Conservation (phyloP, 2,797 vertebrate genomes). For the Microcaecilia unicolor region DNA sequence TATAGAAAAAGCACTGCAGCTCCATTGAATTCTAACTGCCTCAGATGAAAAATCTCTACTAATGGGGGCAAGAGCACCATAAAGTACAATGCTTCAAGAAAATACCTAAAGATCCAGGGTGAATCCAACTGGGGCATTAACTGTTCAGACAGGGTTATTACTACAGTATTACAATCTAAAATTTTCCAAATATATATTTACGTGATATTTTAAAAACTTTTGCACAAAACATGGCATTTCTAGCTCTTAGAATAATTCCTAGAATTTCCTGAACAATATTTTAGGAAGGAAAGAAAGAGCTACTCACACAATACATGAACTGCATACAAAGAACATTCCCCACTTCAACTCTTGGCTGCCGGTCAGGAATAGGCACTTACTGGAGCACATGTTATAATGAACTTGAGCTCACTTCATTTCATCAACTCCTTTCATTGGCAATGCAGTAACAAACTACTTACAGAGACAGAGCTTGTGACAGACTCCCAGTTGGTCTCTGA, state of each 20-base stretch:
- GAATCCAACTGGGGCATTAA: too few species aligned
- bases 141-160: too few species aligned
- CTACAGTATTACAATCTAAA: too few species aligned
- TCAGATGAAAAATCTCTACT: constrained; percentile 3
- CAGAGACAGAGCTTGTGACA: constrained; percentile 68
- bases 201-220: too few species aligned
- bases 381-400: background rate
- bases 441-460: constrained; percentile 55
- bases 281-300: background rate
- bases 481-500: constrained; percentile 82
- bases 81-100: too few species aligned
- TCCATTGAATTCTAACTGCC: constrained; percentile 15
- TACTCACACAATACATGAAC: background rate
- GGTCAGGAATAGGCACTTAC: background rate
- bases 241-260: background rate
- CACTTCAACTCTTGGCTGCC: background rate
- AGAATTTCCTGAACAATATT: background rate
- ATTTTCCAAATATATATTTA: background rate
- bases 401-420: constrained; percentile 3
- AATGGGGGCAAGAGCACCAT: background rate
- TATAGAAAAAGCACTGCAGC: constrained; percentile 6
- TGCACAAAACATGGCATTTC: too few species aligned
- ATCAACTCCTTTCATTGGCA: constrained; percentile 1
- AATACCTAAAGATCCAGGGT: too few species aligned
- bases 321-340: background rate